phyloP scores from a whole-genome alignment of 2,113 vertebrate species.

The Chitala chitala region DNA sequence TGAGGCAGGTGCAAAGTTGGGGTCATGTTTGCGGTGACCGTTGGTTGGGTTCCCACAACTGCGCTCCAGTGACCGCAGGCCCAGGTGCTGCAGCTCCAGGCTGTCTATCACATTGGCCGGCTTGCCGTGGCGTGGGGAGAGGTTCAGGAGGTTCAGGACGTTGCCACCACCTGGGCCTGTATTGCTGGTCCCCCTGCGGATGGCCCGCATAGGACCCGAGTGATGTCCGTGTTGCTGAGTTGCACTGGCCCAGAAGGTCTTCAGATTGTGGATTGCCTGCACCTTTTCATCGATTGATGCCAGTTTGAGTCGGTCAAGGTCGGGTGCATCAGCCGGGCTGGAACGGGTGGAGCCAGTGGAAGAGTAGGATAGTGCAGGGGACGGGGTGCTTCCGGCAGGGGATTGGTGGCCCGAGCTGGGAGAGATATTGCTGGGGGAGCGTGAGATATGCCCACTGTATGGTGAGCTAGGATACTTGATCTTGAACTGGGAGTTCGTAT shows the following conservation, averaged over 20 bases:
- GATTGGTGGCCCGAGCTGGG: slow-evolving; percentile 89
- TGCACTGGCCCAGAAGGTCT: slow-evolving; percentile 86
- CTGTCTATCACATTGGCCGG: slow-evolving; percentile 60
- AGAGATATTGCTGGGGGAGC: slow-evolving; percentile 78
- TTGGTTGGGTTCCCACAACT: slow-evolving; percentile 69
- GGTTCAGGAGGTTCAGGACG: slow-evolving; percentile 83
- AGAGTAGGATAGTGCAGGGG: slow-evolving; percentile 89
- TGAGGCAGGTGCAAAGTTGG: slow-evolving; percentile 59
- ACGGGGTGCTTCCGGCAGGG: slow-evolving; percentile 77
- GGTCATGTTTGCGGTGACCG: slow-evolving; percentile 70
- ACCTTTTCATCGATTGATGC: slow-evolving; percentile 90
- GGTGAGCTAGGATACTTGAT: slow-evolving; percentile 93
- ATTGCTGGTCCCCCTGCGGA: slow-evolving; percentile 55
- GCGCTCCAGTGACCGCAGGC: slow-evolving; percentile 54
- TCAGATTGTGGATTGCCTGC: slow-evolving; percentile 91
- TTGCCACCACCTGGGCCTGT: slow-evolving; percentile 62
- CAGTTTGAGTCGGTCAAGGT: slow-evolving; percentile 79
- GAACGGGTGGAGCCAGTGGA: slow-evolving; percentile 86
- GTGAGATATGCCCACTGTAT: slow-evolving; percentile 87
- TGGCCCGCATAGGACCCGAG: slow-evolving; percentile 67
- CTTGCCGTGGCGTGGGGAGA: slow-evolving; percentile 74
- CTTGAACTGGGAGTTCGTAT: slow-evolving; percentile 72
- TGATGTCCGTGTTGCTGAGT: slow-evolving; percentile 69
- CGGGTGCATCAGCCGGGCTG: slow-evolving; percentile 76
- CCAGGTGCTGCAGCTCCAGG: slow-evolving; percentile 58